A percentile compares a stretch with the other conserved stretches of the same genome.
phyloP scores from a whole-genome alignment of 2,113 vertebrate genomes.

The Phalacrocorax brasilianus region DNA sequence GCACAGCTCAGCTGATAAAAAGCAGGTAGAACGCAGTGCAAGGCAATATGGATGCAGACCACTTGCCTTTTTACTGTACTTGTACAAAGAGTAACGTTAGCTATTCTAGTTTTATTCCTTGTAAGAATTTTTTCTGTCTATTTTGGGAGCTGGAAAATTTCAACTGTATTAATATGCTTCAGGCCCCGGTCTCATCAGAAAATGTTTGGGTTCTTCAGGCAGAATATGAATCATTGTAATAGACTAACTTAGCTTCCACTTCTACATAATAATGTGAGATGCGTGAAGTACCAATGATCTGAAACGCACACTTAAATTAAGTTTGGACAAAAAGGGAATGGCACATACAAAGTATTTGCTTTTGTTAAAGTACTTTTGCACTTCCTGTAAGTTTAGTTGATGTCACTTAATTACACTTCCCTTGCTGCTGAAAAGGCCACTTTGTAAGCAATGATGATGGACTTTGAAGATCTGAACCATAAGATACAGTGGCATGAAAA shows the following conservation, averaged over 20 bases:
- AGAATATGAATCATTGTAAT: conserved; percentile 13
- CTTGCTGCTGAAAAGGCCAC: conserved; percentile 7
- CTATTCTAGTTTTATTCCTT: background rate
- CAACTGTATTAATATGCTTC: background rate
- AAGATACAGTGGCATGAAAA: background rate
- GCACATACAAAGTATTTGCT: background rate
- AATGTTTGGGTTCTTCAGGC: background rate
- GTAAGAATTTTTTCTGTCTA: background rate
- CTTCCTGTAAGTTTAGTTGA: background rate
- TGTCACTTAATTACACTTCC: background rate
- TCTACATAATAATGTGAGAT: background rate
- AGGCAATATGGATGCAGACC: background rate
- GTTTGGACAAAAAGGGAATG: background rate
- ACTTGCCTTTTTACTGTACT: background rate
- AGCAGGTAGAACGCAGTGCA: background rate
- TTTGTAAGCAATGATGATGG: background rate
- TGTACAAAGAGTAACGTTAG: background rate
- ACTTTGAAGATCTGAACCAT: background rate
- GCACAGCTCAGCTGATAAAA: background rate
- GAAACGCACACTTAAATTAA: background rate
- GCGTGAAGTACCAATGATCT: background rate
- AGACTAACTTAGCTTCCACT: background rate
- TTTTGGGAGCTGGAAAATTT: conserved; percentile 6
- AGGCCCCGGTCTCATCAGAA: background rate
- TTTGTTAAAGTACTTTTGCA: background rate